Base-by-base conservation (phyloP, 2,113 vertebrate species). In the Cygnus buccinator region DNA sequence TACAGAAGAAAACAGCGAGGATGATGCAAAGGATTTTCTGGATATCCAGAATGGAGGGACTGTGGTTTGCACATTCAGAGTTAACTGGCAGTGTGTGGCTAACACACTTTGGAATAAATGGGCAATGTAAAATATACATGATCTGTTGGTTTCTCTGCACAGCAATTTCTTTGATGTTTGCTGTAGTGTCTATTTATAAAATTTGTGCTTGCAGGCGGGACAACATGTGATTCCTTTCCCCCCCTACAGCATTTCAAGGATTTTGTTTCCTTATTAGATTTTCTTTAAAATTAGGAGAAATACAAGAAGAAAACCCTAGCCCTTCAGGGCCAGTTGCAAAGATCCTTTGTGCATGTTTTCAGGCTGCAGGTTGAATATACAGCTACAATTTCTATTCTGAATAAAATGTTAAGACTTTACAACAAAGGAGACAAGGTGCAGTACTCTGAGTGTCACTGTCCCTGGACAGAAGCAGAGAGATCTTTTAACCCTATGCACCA, bases 261-360 rank as follows among this genome's bases (percentile, higher is more conserved):
- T 93, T 96, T 93, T 82, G 66, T 97, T 97, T 97, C 88, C 87
- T 93, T 90, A 84, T 91, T 78, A 82, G 61, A 79, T 66, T 94
- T 72, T 76, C 88, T 94, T 97, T 92, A 84, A 90, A 93, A 92
- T 82, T 74, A 92, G 75, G 70, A 76, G 33, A 62, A 70, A 66
- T 44, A 31, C 22, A 66, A 50, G 93, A 58, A 57, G 28, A 57
- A 57, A 81, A 80, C 52, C 59, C 67, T 79, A 93, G 20, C 50
- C 71, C 71, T 92, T 95, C 3, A 2, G 67, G 73, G 68, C 81
- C 82, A 88, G 72, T 91, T 66, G 52, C 61, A 94, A 89, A 90
- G 74, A 91, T 79, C 28, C 31, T 93, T 95, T 95, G 72, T 93
- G 52, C 73, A 35, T 71, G 25, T 89, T 68, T 76, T 86, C 13